These are phyloP conservation scores for Hemicentrotus pulcherrimus DNA, from an alignment of 35 echinoderm and acorn worm genomes.

Conservation along the genomic window DNA sequence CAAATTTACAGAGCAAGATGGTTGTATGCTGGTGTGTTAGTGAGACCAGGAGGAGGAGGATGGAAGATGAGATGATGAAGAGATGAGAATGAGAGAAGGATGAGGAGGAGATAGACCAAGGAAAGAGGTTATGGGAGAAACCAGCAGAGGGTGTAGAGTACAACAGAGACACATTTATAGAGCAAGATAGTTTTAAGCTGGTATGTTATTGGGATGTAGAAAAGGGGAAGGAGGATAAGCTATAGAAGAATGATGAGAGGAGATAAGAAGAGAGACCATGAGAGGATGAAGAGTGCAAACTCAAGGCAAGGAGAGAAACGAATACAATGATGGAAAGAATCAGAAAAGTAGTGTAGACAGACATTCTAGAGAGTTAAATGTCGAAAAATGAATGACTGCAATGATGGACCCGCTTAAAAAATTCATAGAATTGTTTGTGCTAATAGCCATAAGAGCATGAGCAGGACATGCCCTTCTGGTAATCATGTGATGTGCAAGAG, in stretches of 20 bases:
- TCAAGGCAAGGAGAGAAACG: too few species aligned
- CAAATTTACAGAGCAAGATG: neutral
- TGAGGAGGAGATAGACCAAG: neutral
- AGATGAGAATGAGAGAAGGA: neutral
- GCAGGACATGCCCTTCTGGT: too few species aligned
- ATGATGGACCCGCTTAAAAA: neutral
- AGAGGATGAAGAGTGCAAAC: neutral
- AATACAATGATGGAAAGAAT: neutral
- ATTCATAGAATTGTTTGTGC: too few species aligned
- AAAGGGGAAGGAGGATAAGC: neutral
- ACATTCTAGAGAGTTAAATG: neutral
- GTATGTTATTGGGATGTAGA: too few species aligned
- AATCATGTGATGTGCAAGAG: too few species aligned
- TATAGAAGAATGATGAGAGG: neutral
- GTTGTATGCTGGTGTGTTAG: neutral
- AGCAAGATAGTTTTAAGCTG: too few species aligned
- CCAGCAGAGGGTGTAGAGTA: neutral
- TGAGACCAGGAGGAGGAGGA: neutral
- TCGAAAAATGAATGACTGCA: neutral
- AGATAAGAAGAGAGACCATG: neutral
- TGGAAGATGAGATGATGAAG: neutral
- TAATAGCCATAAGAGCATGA: too few species aligned
- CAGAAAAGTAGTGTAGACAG: neutral
- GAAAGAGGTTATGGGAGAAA: neutral
- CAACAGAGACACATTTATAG: neutral